Base-by-base conservation (phyloP, 2,888 invertebrate species). In the Cinara cedri region DNA sequence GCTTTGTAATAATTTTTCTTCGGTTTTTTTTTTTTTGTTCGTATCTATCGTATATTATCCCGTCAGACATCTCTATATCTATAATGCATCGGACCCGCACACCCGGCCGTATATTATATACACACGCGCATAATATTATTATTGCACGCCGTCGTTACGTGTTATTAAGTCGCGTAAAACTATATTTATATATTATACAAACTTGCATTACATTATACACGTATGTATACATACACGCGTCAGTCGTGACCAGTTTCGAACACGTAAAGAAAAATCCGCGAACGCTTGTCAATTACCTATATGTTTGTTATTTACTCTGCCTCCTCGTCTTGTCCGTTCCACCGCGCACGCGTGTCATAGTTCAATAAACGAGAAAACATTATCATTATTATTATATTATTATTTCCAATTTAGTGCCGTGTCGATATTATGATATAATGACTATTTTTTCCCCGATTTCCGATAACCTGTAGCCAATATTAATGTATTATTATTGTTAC, bases 261-360 rank as follows among this genome's bases (percentile, higher is more conserved):
- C 78, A 16, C 57, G 62, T 51, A 44, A 42, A 49, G 68, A 14
- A 76, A 78, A 70, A 57, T 68, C 78, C 66, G 49, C 78, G 21
- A 78, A 60, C 51, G 70, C 70, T 70, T 62, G 78, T 78, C 78
- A 78, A 78, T 78, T 78, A 78, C n/a, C n/a, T n/a, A n/a, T n/a
- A n/a, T n/a, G n/a, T n/a, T n/a, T 34, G 6, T 34, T 34, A 34
- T 78, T 70, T 51, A 70, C 60, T 60, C 62, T 70, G 21, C 57
- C 51, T n/a, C 34, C 6, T 24, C 21, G 24, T 16, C n/a, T n/a
- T n/a, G 34, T 65, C 65, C 54, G 65, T 74, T 34, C 34, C 24
- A 26, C 65, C 9, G 19, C 26, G 6, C 55, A 14, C 21, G 21
- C 24, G 51, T 68, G 78, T 70, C 78, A 51, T 60, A 70, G 78